Evolutionary conservation across 1,140 invertebrate species (phyloP).

Genomic region (Atta colombica): DNA sequence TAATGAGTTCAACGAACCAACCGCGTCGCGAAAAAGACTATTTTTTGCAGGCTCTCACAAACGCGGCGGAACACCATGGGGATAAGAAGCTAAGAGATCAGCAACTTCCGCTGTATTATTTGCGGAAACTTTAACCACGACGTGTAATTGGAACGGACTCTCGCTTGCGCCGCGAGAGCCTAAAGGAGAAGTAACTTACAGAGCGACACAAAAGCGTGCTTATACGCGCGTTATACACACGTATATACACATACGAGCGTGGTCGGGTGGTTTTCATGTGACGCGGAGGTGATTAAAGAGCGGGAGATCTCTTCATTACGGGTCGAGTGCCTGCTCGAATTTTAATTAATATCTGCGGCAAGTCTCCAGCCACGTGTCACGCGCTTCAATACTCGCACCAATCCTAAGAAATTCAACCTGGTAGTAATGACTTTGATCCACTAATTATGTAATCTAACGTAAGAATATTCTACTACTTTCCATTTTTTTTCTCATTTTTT

Average conservation of each 20-base stretch:
- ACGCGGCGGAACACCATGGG: not conserved
- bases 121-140: conserved; percentile 34
- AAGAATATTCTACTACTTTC: not conserved
- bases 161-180: not conserved
- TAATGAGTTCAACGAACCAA: conserved; percentile 24
- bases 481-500: not conserved
- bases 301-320: conserved; percentile 60
- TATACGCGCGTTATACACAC: not conserved
- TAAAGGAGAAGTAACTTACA: conserved; percentile 53
- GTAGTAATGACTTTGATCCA: conserved; percentile 44
- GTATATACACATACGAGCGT: not conserved
- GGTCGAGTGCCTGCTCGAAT: conserved; percentile 56
- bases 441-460: conserved; percentile 37
- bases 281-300: conserved; percentile 60
- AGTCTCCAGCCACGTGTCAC: conserved; percentile 37
- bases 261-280: conserved; percentile 42
- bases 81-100: conserved; percentile 31
- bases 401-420: conserved; percentile 39
- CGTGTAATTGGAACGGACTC: conserved; percentile 50
- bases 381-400: not conserved
- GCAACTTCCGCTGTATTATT: conserved; percentile 45
- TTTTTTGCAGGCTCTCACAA: not conserved
- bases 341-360: conserved; percentile 58
- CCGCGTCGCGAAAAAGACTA: not conserved
- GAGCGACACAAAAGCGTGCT: conserved; percentile 39